phyloP scores from a whole-genome alignment of 2,797 vertebrate species.

The Orientallactaga sibirica region DNA sequence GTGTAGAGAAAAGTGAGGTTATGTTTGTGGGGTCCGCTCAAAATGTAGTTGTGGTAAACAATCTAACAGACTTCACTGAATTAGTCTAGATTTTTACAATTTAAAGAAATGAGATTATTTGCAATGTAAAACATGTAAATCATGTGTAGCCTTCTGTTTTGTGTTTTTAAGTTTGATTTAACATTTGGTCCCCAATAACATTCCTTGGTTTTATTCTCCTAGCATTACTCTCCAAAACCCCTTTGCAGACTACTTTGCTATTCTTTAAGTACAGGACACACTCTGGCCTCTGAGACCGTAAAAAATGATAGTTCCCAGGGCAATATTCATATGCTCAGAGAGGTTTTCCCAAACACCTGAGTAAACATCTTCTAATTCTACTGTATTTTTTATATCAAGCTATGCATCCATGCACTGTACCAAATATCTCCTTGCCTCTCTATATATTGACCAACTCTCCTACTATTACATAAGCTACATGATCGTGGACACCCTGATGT shows the following conservation, averaged over 20 bases:
- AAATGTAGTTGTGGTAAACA: neutral
- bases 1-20: neutral
- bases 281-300: neutral
- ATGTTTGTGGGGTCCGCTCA: neutral
- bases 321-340: neutral
- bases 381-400: neutral
- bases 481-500: neutral
- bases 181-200: neutral
- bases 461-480: neutral
- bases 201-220: neutral
- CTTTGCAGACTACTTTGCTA: neutral
- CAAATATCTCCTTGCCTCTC: neutral
- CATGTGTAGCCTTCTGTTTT: neutral
- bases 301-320: neutral
- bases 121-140: neutral
- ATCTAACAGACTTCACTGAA: neutral
- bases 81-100: neutral
- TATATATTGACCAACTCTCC: neutral
- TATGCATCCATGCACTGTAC: neutral
- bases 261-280: neutral
- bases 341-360: neutral
- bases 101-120: neutral
- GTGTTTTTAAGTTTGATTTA: conserved; percentile 21
- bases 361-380: neutral
- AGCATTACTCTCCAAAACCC: neutral